Base-by-base conservation (phyloP, 2,888 invertebrate genomes). In the Acanthosepion pharaonis region DNA sequence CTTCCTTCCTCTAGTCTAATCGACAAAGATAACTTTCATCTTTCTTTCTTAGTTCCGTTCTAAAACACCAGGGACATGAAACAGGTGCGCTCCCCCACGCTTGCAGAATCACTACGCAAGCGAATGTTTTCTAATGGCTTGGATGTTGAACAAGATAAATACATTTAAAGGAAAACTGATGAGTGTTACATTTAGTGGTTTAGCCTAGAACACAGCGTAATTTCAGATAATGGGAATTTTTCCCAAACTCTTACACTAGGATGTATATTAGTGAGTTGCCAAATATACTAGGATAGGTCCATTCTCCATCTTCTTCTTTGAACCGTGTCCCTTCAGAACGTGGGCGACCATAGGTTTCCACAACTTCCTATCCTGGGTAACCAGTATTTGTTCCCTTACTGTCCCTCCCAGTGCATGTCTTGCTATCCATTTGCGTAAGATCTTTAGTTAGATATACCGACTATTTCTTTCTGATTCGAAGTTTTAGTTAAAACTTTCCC, bases 161-260 rank as follows among this genome's bases (percentile, higher is more conserved):
- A 78, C 78, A 78, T 78, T 78, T 78, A n/a, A 33, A 78, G 78
- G 78, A n/a, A 78, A 78, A n/a, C 78, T 78, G 78, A n/a, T 78
- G 33, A 33, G 6, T 78, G 15, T 78, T n/a, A n/a, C 78, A 33
- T 78, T 33, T 18, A 33, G 78, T 15, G 5, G 78, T n/a, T n/a
- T 9, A 8, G 1, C 8, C 0, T 78, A 5, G n/a, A n/a, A 23
- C 9, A 20, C 0, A 59, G 5, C 23, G 5, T 20, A 59, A 5
- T 23, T 0, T 4, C 33, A 15, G 78, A 78, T 78, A 78, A 78
- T 78, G n/a, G 78, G 33, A 78, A n/a, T n/a, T 18, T 78, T 78
- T 33, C 78, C 78, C n/a, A 33, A n/a, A 78, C n/a, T 78, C 33
- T n/a, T 33, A 33, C 78, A 5, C 23, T 23, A 20, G 20, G 33